These are phyloP conservation scores for Notarius lentiginosus DNA, from an alignment of 2,113 vertebrate genomes.

Conservation along the genomic window DNA sequence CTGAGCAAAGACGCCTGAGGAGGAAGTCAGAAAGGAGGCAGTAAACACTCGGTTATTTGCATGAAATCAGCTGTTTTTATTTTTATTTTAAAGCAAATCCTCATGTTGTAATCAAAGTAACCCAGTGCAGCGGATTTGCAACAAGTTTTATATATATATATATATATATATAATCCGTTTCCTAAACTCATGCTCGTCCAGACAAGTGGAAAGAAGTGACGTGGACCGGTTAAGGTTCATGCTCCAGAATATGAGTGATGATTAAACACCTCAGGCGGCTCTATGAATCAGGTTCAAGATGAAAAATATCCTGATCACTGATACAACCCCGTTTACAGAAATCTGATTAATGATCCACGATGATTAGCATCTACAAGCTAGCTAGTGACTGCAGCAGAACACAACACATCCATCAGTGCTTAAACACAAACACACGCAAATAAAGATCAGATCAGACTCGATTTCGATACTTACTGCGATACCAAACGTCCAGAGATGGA, in stretches of 20 bases:
- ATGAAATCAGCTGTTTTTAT: not conserved
- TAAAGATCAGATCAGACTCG: not conserved
- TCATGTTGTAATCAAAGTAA: not conserved
- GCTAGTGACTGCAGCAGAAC: not conserved
- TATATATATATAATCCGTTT: not conserved
- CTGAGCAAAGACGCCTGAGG: not conserved
- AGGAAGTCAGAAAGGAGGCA: not conserved
- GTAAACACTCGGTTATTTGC: not conserved
- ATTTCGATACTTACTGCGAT: not conserved
- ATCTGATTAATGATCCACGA: not conserved
- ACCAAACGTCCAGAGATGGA: not conserved
- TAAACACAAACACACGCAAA: not conserved
- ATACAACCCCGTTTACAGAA: not conserved
- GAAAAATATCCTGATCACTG: not conserved
- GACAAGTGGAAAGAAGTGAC: not conserved
- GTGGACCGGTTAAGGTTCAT: conserved; percentile 19
- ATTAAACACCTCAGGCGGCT: not conserved
- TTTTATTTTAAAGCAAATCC: not conserved
- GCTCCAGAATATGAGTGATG: not conserved
- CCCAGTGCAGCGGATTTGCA: not conserved
- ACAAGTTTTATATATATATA: not conserved
- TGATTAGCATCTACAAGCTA: not conserved
- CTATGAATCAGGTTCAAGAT: not conserved
- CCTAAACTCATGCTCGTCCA: not conserved
- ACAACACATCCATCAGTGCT: not conserved